Conservation (phyloP, 2,888 invertebrate species). For the Pediacus dermestoides region DNA sequence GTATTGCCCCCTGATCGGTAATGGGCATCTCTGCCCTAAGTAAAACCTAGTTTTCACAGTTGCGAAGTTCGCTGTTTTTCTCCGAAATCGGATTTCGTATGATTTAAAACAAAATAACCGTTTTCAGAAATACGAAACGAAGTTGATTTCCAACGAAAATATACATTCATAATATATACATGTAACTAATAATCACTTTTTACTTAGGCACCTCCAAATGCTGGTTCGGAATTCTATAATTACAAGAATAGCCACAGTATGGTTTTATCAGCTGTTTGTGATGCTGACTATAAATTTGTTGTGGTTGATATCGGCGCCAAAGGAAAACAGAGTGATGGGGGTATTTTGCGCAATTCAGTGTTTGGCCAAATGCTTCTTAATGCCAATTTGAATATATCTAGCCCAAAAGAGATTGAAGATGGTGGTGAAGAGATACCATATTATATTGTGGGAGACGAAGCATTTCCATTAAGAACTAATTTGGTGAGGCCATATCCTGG, state of each 20-base stretch:
- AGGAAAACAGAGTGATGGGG: conserved; percentile 8
- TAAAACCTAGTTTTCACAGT: too few species aligned
- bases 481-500: conserved; percentile 19
- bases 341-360: conserved; percentile 2
- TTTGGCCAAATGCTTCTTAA: conserved; percentile 1
- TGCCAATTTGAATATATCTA: not conserved
- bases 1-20: too few species aligned
- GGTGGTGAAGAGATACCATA: conserved; percentile 1
- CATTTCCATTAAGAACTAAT: conserved; percentile 18
- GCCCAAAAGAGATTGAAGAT: not conserved
- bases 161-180: too few species aligned
- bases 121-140: too few species aligned
- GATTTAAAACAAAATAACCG: too few species aligned
- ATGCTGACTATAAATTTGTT: conserved; percentile 9
- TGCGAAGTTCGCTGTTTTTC: too few species aligned
- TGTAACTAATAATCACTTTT: too few species aligned
- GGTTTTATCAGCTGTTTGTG: conserved; percentile 8
- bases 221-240: conserved; percentile 11
- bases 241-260: conserved; percentile 12
- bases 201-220: conserved; percentile 8
- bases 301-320: conserved; percentile 10
- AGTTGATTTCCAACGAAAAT: too few species aligned
- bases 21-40: too few species aligned
- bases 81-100: too few species aligned
- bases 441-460: conserved; percentile 16